Percentiles rank a stretch among this genome's conserved stretches.
These are phyloP conservation scores for Amblyteles armatorius DNA, from an alignment of 2,888 invertebrate species.

Conservation along the genomic window DNA sequence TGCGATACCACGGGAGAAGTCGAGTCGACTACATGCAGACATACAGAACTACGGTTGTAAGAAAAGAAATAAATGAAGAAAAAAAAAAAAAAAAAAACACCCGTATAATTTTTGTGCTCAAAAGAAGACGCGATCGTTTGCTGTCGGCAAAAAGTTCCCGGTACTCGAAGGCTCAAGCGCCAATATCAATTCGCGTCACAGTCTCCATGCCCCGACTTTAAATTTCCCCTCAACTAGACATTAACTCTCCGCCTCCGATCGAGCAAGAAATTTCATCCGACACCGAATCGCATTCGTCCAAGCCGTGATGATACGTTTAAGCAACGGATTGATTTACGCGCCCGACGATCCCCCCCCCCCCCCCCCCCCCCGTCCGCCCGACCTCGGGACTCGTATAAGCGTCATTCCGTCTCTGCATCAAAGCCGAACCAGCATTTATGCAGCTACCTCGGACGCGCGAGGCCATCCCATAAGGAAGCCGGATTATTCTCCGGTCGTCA, in stretches of 20 bases:
- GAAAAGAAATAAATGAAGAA: too few species aligned
- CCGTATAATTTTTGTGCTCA: too few species aligned
- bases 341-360: too few species aligned
- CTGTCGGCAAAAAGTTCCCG: too few species aligned
- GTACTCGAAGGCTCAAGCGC: too few species aligned
- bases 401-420: conserved; percentile 35
- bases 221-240: neutral
- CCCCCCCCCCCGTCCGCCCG: neutral
- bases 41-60: too few species aligned
- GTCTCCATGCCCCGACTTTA: neutral
- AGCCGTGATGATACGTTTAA: neutral
- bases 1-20: too few species aligned
- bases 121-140: too few species aligned
- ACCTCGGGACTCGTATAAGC: neutral
- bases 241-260: neutral
- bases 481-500: conserved; percentile 71
- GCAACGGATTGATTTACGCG: too few species aligned
- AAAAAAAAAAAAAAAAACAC: too few species aligned
- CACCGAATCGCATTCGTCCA: neutral
- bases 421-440: conserved; percentile 45
- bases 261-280: neutral
- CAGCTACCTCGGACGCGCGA: conserved; percentile 22
- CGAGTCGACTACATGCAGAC: too few species aligned
- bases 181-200: neutral
- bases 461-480: conserved; percentile 70